phyloP scores from a whole-genome alignment of 2,888 invertebrate species.

The Isoperla grammatica region DNA sequence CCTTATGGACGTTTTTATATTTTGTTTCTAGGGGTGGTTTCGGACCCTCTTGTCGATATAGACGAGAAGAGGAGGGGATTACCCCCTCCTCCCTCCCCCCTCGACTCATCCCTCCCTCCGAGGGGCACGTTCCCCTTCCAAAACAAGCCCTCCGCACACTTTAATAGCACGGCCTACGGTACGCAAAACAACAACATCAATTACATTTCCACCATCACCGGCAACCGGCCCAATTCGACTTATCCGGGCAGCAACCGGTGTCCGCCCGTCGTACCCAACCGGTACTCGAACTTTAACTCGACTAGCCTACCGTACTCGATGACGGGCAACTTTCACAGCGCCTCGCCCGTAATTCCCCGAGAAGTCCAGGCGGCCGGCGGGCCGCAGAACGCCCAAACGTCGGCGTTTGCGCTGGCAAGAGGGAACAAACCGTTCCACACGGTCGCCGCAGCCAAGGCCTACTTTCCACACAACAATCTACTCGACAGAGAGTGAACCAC shows the following conservation, averaged over 20 bases:
- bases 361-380: too few relatives aligned
- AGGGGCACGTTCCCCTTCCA: background rate
- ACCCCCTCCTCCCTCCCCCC: conserved; percentile 12
- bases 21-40: conserved; percentile 8
- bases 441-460: conserved; percentile 29
- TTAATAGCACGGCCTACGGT: background rate
- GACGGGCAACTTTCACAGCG: background rate
- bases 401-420: background rate
- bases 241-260: background rate
- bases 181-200: conserved; percentile 1
- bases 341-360: too few relatives aligned
- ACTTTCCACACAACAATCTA: conserved; percentile 18
- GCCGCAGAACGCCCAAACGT: background rate
- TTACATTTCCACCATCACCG: conserved; percentile 12
- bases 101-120: conserved; percentile 2
- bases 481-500: background rate
- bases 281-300: background rate
- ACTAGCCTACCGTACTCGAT: background rate
- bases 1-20: too few relatives aligned
- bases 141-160: conserved; percentile 12
- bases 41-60: conserved; percentile 1
- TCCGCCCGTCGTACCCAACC: background rate
- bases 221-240: background rate
- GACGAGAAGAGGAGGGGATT: background rate
- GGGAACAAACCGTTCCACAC: conserved; percentile 22